Evolutionary conservation across 23 tunicate genomes (phyloP).

Genomic region (Clavelina lepadiformis): DNA sequence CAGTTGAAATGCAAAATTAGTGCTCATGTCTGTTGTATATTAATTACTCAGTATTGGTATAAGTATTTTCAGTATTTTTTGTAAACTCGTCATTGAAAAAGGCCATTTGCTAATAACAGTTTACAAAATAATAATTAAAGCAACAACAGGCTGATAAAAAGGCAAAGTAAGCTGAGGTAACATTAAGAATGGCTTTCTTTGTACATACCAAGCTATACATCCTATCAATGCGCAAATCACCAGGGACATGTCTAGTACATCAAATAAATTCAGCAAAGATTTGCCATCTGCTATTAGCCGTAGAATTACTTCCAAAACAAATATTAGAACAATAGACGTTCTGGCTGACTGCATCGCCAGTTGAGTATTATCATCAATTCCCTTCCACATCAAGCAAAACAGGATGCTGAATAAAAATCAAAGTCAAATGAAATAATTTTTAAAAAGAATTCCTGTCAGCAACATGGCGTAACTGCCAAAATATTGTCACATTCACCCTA

Average conservation of each 20-base stretch:
- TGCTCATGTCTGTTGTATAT: too few relatives aligned
- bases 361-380: slow-evolving; percentile 55
- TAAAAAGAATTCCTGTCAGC: too few relatives aligned
- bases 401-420: slow-evolving; percentile 38
- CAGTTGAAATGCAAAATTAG: too few relatives aligned
- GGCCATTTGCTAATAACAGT: too few relatives aligned
- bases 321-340: slow-evolving; percentile 48
- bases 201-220: slow-evolving; percentile 55
- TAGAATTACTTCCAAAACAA: slow-evolving; percentile 61
- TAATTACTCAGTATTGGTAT: too few relatives aligned
- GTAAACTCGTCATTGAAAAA: too few relatives aligned
- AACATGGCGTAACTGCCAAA: too few relatives aligned
- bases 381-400: slow-evolving; percentile 82
- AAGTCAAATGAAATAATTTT: background rate
- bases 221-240: slow-evolving; percentile 57
- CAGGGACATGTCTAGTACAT: slow-evolving; percentile 69
- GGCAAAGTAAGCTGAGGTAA: too few relatives aligned
- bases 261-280: slow-evolving; percentile 47
- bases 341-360: slow-evolving; percentile 54
- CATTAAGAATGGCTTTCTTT: too few relatives aligned
- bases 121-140: too few relatives aligned
- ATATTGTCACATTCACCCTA: background rate
- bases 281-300: slow-evolving; percentile 62
- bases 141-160: too few relatives aligned
- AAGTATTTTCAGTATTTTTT: too few relatives aligned